These are phyloP conservation scores for Pitta sordida DNA, from an alignment of 2,113 vertebrate genomes.

Conservation along the genomic window DNA sequence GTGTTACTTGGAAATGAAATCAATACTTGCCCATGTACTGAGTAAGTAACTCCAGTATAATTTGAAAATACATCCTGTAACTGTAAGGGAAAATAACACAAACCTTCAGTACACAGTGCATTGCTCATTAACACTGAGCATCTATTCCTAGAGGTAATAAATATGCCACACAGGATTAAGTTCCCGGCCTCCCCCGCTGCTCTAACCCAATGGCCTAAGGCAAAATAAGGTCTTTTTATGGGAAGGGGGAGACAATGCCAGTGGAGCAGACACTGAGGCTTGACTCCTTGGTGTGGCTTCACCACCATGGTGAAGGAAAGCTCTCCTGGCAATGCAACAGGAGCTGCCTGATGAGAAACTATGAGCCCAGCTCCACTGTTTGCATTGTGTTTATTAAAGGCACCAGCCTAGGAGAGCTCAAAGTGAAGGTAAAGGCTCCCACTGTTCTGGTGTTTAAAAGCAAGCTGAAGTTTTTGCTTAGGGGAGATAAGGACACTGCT, in stretches of 20 bases:
- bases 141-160: neutral
- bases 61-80: neutral
- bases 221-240: neutral
- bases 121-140: neutral
- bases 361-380: neutral
- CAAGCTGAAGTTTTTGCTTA: neutral
- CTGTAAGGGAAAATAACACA: neutral
- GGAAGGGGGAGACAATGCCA: neutral
- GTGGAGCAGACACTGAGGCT: neutral
- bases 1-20: neutral
- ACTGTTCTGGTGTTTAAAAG: neutral
- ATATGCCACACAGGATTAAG: neutral
- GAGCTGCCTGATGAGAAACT: neutral
- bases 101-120: neutral
- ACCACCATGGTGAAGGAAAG: neutral
- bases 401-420: neutral
- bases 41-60: neutral
- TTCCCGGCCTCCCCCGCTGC: neutral
- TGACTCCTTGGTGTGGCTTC: fast-evolving
- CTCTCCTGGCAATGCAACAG: neutral
- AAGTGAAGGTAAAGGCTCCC: neutral
- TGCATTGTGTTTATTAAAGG: neutral
- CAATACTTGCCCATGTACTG: neutral
- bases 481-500: neutral
- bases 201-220: neutral